Conservation (phyloP, 2,888 invertebrate genomes). For the Diloba caeruleocephala region DNA sequence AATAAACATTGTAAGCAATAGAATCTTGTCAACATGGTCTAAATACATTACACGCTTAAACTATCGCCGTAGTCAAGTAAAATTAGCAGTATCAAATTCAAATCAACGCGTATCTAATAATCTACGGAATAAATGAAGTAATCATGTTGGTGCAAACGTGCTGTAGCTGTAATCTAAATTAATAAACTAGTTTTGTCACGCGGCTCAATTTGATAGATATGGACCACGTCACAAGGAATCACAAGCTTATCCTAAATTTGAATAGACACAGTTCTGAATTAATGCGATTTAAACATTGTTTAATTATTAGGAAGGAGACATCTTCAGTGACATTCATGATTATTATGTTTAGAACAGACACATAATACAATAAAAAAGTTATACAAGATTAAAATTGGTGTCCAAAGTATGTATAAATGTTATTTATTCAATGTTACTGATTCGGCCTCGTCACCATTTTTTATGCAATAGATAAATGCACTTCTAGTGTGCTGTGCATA, state of each 20-base stretch:
- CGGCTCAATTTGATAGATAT: constrained; percentile 6
- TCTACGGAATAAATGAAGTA: constrained; percentile 45
- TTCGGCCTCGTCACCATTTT: constrained; percentile 48
- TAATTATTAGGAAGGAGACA: constrained; percentile 1
- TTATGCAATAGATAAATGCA: constrained; percentile 40
- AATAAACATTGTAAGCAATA: constrained; percentile 23
- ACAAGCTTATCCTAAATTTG: constrained; percentile 26
- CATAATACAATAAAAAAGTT: constrained; percentile 4
- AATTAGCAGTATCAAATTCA: constrained; percentile 32
- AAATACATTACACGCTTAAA: constrained; percentile 13
- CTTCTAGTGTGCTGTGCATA: constrained; percentile 21
- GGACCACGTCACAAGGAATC: constrained; percentile 9
- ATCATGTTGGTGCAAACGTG: constrained; percentile 34
- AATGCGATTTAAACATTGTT: too few relatives aligned
- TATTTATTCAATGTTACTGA: constrained; percentile 42
- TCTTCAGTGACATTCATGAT: not conserved
- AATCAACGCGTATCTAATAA: constrained; percentile 42
- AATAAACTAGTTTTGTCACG: constrained; percentile 24
- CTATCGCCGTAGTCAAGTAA: constrained; percentile 13
- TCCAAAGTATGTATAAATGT: constrained; percentile 15
- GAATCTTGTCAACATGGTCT: constrained; percentile 30
- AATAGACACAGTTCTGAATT: constrained; percentile 7
- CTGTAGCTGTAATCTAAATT: constrained; percentile 44
- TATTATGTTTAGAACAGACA: not conserved
- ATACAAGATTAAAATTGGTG: constrained; percentile 15